Percentiles rank a stretch among this genome's conserved stretches.
Evolutionary conservation across 2,888 invertebrate genomes (phyloP).

Genomic region (Acrocyrtus sp.): DNA sequence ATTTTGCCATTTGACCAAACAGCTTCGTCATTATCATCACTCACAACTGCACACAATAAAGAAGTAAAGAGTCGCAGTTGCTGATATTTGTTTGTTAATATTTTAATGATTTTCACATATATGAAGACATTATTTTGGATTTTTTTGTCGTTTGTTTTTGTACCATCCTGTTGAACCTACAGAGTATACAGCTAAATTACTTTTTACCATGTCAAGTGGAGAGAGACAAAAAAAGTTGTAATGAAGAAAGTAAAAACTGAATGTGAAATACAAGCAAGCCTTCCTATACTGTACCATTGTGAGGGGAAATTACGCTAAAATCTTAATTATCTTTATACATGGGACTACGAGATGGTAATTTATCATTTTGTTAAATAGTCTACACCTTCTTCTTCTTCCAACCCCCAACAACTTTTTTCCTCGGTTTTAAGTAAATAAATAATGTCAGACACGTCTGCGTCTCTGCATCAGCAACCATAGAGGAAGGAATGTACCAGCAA

Average conservation of each 20-base stretch:
- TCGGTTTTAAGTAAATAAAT: slow-evolving; percentile 9
- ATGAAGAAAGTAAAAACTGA: neutral
- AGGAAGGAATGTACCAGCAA: no score
- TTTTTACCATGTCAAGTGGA: slow-evolving; percentile 8
- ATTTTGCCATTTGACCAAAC: neutral
- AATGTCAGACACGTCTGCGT: no score
- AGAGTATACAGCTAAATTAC: slow-evolving; percentile 10
- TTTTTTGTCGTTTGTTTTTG: no score
- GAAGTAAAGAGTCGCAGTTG: neutral
- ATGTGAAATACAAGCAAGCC: no score
- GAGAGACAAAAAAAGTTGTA: neutral
- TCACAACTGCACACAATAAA: neutral
- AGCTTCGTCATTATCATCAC: neutral
- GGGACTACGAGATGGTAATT: slow-evolving; percentile 30
- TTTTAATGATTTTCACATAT: neutral
- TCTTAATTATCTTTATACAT: slow-evolving; percentile 20
- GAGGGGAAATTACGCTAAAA: neutral
- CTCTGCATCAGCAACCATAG: no score
- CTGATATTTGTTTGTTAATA: neutral
- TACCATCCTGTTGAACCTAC: no score
- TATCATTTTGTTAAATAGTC: slow-evolving; percentile 31
- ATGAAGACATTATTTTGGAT: no score
- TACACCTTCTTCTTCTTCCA: slow-evolving; percentile 5
- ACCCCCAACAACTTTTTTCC: neutral
- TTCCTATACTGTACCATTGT: no score